A percentile compares a stretch with the other conserved stretches of the same genome.
Conservation (phyloP, 1,140 invertebrate species). For the Drosophila murphyi region DNA sequence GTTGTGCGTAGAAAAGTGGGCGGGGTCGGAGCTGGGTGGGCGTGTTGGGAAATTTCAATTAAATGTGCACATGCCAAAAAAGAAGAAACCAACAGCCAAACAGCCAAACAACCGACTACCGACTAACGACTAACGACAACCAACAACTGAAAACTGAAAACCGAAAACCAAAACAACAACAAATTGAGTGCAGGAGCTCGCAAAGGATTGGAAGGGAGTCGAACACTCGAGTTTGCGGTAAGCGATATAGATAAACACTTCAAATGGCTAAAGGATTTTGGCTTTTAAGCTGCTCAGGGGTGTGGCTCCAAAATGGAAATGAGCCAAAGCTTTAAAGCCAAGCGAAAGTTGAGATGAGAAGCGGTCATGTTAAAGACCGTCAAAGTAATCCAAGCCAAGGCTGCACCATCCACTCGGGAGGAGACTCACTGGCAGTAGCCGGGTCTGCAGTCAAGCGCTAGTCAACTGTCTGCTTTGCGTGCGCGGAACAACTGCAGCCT, state of each 20-base stretch:
- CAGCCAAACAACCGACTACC: slow-evolving; percentile 25
- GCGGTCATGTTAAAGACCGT: slow-evolving; percentile 4
- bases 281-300: slow-evolving; percentile 59
- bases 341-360: slow-evolving; percentile 23
- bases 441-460: slow-evolving; percentile 34
- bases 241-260: slow-evolving; percentile 81
- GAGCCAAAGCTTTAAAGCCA: slow-evolving; percentile 54
- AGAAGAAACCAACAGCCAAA: slow-evolving; percentile 23
- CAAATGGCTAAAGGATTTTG: slow-evolving; percentile 69
- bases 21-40: slow-evolving; percentile 43
- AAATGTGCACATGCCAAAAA: slow-evolving; percentile 80
- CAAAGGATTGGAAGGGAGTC: slow-evolving; percentile 24
- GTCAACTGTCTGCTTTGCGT: slow-evolving; percentile 76
- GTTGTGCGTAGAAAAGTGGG: slow-evolving; percentile 56
- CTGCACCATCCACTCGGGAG: slow-evolving; percentile 15
- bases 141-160: slow-evolving; percentile 32
- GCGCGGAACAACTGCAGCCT: slow-evolving; percentile 56
- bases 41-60: slow-evolving; percentile 77
- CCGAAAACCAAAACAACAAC: slow-evolving; percentile 45
- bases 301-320: slow-evolving; percentile 69
- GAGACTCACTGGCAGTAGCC: not conserved
- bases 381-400: slow-evolving; percentile 11
- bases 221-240: slow-evolving; percentile 49
- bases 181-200: slow-evolving; percentile 39
- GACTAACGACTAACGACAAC: not conserved